These are phyloP conservation scores for Pterocles gutturalis DNA, from an alignment of 2,113 vertebrate species.

Conservation along the genomic window DNA sequence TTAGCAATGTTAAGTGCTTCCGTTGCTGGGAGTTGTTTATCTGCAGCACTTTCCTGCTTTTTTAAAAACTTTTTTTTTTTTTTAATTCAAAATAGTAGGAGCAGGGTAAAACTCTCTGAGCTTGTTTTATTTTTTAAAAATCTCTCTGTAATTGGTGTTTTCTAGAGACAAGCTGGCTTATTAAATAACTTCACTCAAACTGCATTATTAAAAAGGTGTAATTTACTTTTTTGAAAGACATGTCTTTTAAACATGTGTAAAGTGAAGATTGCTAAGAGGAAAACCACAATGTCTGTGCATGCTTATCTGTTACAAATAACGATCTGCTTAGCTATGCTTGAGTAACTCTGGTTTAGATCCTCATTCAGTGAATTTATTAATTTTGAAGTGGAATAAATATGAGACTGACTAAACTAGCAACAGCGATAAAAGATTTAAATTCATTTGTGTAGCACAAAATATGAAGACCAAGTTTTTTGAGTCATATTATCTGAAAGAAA, in stretches of 20 bases:
- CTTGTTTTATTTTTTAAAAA: background rate
- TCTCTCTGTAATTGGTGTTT: background rate
- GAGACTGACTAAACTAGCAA: background rate
- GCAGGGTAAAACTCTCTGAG: background rate
- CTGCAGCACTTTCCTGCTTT: background rate
- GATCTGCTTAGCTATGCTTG: background rate
- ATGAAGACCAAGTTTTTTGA: background rate
- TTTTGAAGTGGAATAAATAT: background rate
- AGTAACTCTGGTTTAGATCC: background rate
- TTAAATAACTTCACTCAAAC: background rate
- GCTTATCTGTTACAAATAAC: background rate
- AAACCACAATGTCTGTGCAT: background rate
- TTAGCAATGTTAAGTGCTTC: background rate
- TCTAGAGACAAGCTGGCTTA: background rate
- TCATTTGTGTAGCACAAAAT: background rate
- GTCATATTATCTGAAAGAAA: background rate
- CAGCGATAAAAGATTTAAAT: background rate
- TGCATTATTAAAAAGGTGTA: background rate
- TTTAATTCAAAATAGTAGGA: background rate
- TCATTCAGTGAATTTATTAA: background rate
- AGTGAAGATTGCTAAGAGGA: background rate
- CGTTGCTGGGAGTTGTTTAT: background rate
- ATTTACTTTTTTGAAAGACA: background rate
- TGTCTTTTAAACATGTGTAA: background rate
- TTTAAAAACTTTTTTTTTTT: background rate